Evolutionary conservation across 2,113 vertebrate genomes (phyloP), one percentile per base, ranked within the genome.

Genomic region (Ageneiosus marmoratus): DNA sequence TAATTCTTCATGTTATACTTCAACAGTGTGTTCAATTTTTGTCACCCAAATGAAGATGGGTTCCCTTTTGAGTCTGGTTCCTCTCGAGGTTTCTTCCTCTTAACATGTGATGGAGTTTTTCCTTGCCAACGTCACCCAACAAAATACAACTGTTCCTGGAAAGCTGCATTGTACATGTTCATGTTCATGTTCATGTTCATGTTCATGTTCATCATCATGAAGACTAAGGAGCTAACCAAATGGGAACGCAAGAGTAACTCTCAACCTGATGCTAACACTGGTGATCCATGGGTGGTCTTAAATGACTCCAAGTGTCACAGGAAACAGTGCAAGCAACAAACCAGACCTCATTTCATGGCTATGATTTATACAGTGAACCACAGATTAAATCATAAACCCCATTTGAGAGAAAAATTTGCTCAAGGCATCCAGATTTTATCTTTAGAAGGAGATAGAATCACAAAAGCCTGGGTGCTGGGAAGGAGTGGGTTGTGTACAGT

Each of bases 401-500:
- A 24, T n/a, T 60, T 29, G n/a, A n/a, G 70, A 24, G 53, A 73
- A 55, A 15, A 9, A 60, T 50, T 48, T 58, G 41, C 13, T 75
- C 69, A 75, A 48, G 24, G 55, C 56, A 24, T 60, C 20, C 29
- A 65, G 62, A 62, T 77, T 48, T 48, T 27, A 70, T 60, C 63
- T 41, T 24, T 24, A 18, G 29, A 76, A 46, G n/a, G 27, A 78
- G 50, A 65, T 56, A 34, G 67, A 41, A 80, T 79, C 70, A 51
- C 22, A 76, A 76, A 74, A 27, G 50, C 50, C 63, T n/a, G 2
- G 6, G 18, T 37, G 20, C 63, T 70, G 53, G 48, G 46, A n/a
- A 50, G 60, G 27, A 50, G 82, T 60, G 53, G 82, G 82, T 24
- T 69, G 51, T 55, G 34, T 83, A 83, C 82, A 77, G 58, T 70